Percentiles rank a stretch among this genome's conserved stretches.
Evolutionary conservation across 2,797 vertebrate genomes (phyloP).

Genomic region (Sarcoramphus papa): DNA sequence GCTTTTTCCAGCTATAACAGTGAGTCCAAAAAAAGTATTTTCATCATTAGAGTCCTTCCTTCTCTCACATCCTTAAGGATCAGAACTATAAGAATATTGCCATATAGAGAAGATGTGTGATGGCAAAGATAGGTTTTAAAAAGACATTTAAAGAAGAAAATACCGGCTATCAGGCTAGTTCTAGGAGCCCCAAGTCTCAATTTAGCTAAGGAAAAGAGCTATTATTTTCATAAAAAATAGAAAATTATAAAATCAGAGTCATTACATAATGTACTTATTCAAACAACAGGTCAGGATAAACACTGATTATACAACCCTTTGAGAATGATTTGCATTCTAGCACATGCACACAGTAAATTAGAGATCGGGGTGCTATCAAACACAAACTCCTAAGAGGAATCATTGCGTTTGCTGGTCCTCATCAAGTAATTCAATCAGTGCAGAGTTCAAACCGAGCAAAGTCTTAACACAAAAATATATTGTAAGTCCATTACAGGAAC

Average conservation of each 20-base stretch:
- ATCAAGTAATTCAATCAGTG: conserved; percentile 38
- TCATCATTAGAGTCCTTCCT: background rate
- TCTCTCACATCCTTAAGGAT: background rate
- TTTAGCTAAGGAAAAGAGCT: background rate
- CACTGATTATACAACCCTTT: background rate
- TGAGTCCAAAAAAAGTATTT: background rate
- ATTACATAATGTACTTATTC: background rate
- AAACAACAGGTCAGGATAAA: conserved; percentile 2
- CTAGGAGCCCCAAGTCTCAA: background rate
- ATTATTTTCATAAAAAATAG: background rate
- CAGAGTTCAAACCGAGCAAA: background rate
- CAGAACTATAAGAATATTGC: background rate
- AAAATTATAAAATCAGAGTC: background rate
- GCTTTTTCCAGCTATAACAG: background rate
- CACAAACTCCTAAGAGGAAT: conserved; percentile 39
- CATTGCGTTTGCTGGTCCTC: background rate
- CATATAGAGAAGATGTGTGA: background rate
- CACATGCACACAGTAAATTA: conserved; percentile 1
- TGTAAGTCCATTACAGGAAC: background rate
- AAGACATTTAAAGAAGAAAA: background rate
- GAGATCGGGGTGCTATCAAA: background rate
- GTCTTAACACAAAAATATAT: conserved; percentile 7
- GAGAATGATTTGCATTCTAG: conserved; percentile 17
- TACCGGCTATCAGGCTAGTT: background rate
- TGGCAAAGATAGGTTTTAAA: background rate